Conservation (phyloP, 2,888 invertebrate genomes). For the Polymixis flavicincta region DNA sequence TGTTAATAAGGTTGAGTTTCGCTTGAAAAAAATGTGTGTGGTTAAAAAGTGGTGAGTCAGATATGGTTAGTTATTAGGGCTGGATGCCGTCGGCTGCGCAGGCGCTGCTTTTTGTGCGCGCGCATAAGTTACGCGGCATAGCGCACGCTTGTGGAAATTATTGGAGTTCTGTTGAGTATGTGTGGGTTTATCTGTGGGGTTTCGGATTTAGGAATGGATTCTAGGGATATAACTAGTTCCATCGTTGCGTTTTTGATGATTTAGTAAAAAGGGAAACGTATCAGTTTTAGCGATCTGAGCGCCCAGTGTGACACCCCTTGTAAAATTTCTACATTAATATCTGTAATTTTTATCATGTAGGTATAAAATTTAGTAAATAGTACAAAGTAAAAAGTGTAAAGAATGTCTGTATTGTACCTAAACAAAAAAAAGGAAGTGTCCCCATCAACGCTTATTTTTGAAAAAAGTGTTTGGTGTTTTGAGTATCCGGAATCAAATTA, state of each 20-base stretch:
- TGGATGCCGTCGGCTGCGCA: conserved; percentile 76
- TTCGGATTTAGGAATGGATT: conserved; percentile 27
- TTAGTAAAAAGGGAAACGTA: too few species aligned
- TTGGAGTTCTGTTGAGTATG: conserved; percentile 53
- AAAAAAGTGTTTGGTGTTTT: too few species aligned
- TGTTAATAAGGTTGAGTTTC: conserved; percentile 67
- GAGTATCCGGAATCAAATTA: too few species aligned
- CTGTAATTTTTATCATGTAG: neutral
- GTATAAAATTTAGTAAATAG: neutral
- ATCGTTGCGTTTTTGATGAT: too few species aligned
- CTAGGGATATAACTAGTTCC: neutral
- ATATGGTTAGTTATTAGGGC: conserved; percentile 86
- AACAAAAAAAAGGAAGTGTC: too few species aligned
- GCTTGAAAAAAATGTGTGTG: conserved; percentile 62
- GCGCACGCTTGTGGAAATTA: conserved; percentile 69
- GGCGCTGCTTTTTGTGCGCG: conserved; percentile 72
- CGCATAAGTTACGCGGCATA: conserved; percentile 75
- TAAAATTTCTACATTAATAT: neutral
- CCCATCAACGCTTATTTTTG: too few species aligned
- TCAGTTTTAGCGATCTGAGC: neutral
- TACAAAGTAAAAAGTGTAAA: neutral
- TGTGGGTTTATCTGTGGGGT: conserved; percentile 38
- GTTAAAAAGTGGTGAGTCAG: conserved; percentile 80
- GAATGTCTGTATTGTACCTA: too few species aligned
- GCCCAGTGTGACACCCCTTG: neutral